These are phyloP conservation scores for Pithys albifrons DNA, from an alignment of 2,113 vertebrate species.

Conservation along the genomic window DNA sequence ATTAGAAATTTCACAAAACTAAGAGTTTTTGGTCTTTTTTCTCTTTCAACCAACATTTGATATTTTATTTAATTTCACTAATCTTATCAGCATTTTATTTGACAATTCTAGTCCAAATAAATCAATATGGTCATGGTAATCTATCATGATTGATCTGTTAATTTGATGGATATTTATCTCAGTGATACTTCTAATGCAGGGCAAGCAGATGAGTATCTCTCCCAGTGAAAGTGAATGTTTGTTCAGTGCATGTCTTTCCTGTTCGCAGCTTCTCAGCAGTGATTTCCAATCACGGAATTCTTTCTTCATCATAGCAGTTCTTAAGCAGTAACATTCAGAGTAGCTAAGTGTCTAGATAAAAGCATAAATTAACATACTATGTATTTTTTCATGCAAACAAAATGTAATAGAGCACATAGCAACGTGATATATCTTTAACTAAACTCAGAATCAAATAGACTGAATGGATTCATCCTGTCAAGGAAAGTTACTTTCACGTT, in stretches of 20 bases:
- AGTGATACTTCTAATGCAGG: background rate
- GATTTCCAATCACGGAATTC: background rate
- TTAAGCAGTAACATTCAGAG: background rate
- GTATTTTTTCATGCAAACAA: background rate
- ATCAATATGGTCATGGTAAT: background rate
- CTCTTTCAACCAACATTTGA: background rate
- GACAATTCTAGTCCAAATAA: background rate
- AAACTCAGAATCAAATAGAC: background rate
- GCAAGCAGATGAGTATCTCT: background rate
- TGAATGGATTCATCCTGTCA: background rate
- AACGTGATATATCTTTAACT: background rate
- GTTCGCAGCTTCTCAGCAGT: background rate
- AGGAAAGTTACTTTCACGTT: background rate
- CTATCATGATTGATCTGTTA: background rate
- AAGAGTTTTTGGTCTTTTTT: too few species aligned
- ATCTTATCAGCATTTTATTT: background rate
- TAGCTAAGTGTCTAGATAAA: background rate
- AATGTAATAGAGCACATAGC: fast-evolving
- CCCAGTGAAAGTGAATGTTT: background rate
- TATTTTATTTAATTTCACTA: background rate
- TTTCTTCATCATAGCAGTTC: background rate
- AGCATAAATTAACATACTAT: background rate
- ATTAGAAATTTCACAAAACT: too few species aligned
- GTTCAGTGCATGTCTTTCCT: background rate
- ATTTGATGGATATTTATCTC: background rate